Base-by-base conservation (phyloP, 2,888 invertebrate species). In the Julus scandinavius region DNA sequence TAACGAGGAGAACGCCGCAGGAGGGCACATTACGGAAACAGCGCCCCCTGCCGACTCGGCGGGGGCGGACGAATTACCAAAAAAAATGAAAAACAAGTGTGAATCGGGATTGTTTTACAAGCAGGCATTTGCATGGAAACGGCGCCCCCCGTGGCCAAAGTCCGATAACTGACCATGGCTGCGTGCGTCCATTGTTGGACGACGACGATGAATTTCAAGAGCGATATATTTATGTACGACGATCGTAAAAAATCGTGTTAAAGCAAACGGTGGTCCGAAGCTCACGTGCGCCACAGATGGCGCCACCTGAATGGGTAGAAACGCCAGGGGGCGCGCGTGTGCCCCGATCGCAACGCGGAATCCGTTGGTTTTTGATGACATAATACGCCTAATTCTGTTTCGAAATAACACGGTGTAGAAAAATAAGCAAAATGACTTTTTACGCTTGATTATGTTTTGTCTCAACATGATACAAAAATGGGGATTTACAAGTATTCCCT, bases 11-110 rank as follows among this genome's bases (percentile, higher is more conserved):
- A n/a, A 7, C n/a, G 63, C 63, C 63, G 63, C 17, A 17, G 63
- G 63, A 54, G 63, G n/a, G 63, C 63, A 20, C 63, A 54, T 54
- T 54, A 54, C 54, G 54, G 54, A 54, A 54, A 54, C 54, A 54
- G 54, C 54, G 54, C 54, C 54, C 54, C 54, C 54, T 54, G 54
- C 54, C 54, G 54, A 15, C 54, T 54, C 54, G 0, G 54, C 54
- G 17, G 54, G 54, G 54, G 54, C 17, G 54, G 54, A 13, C 41
- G 41, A 45, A 45, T 45, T 45, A 45, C 6, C 4, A 45, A 45
- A 45, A 45, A 45, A 45, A 45, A 45, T 45, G 41, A 45, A 54
- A 54, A 54, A 54, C 54, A 54, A 54, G 54, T 54, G 54, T 54
- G 54, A 54, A 54, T 54, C 17, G 54, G 54, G 54, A 54, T 54